These are phyloP conservation scores for Takifugu ocellatus DNA, from an alignment of 2,797 vertebrate genomes.

Conservation along the genomic window DNA sequence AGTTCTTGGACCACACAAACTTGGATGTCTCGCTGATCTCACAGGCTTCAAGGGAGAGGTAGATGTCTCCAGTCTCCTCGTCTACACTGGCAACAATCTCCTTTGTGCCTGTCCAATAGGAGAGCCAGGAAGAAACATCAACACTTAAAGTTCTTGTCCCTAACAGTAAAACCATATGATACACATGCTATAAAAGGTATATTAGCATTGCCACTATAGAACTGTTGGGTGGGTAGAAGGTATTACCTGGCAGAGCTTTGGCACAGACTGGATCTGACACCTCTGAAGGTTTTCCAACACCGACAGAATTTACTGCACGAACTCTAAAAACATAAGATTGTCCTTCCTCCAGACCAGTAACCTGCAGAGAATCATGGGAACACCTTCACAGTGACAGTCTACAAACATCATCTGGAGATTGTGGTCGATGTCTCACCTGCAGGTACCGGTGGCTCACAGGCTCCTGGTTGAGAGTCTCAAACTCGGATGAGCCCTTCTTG, in stretches of 20 bases:
- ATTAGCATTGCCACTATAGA: background rate
- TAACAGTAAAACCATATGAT: background rate
- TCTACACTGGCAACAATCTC: constrained; percentile 90
- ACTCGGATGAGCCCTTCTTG: constrained; percentile 81
- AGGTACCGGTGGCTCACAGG: constrained; percentile 78
- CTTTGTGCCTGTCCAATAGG: constrained; percentile 76
- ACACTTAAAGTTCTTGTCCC: too few species aligned
- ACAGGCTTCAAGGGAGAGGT: constrained; percentile 86
- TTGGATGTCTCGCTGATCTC: constrained; percentile 86
- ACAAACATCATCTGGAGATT: background rate
- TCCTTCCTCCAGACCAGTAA: constrained; percentile 81
- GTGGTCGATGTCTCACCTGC: constrained; percentile 71
- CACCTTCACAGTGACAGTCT: background rate
- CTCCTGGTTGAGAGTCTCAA: constrained; percentile 78
- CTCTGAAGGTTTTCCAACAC: constrained; percentile 83
- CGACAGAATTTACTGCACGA: constrained; percentile 81
- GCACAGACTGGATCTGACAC: constrained; percentile 85
- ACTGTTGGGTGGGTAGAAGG: too few species aligned
- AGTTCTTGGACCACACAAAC: constrained; percentile 92
- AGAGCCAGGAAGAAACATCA: background rate
- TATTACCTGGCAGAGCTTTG: constrained; percentile 83
- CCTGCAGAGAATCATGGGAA: constrained; percentile 64
- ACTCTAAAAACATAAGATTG: constrained; percentile 88
- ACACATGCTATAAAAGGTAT: too few species aligned
- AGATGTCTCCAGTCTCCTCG: constrained; percentile 88